Conservation (phyloP, 2,797 vertebrate genomes). For the Gallinago nigripennis region DNA sequence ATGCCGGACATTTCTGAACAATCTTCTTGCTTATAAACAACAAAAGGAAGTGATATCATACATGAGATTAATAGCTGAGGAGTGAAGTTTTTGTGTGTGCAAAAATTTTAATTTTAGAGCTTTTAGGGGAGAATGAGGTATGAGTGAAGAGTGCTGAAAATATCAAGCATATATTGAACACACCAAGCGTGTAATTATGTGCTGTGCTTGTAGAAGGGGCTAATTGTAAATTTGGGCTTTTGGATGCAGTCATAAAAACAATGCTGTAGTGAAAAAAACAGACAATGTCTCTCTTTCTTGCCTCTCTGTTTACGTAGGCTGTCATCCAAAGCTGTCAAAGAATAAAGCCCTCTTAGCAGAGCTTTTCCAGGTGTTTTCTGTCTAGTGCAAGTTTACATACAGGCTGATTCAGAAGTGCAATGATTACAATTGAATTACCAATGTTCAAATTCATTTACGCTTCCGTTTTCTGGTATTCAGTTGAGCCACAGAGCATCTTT, state of each 20-base stretch:
- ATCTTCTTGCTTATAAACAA: conserved; percentile 63
- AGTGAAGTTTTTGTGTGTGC: background rate
- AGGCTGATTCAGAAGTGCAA: conserved; percentile 21
- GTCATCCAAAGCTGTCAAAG: conserved; percentile 56
- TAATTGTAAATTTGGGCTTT: conserved; percentile 28
- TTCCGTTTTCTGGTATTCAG: conserved; percentile 6
- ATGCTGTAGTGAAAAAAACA: conserved; percentile 25
- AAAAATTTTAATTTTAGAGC: background rate
- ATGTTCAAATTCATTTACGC: background rate
- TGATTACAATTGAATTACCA: background rate
- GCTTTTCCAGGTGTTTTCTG: conserved; percentile 54
- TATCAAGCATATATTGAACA: conserved; percentile 4
- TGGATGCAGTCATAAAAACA: background rate
- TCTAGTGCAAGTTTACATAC: conserved; percentile 7
- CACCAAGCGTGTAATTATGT: background rate
- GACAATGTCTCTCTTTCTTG: conserved; percentile 49
- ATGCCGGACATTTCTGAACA: conserved; percentile 7
- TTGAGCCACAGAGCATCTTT: conserved; percentile 34
- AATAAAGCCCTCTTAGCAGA: conserved; percentile 31
- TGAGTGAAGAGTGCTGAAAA: conserved; percentile 23
- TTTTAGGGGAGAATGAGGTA: background rate
- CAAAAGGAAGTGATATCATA: conserved; percentile 60
- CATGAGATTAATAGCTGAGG: conserved; percentile 20
- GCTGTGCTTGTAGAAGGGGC: background rate
- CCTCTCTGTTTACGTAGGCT: conserved; percentile 47